Evolutionary conservation across 2,113 vertebrate species (phyloP).

Genomic region (Spilogale gracilis): DNA sequence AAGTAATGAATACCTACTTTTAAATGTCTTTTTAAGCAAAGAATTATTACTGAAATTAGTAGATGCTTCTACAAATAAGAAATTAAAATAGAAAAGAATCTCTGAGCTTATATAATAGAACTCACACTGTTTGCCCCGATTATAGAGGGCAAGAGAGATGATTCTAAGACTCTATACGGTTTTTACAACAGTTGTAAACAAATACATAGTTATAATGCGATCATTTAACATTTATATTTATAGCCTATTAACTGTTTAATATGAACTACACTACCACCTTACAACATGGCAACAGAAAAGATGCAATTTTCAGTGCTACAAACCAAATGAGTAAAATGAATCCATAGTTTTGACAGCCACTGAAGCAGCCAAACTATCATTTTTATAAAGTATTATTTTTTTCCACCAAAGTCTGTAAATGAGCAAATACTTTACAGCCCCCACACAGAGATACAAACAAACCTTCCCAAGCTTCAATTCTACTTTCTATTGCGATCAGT

Average conservation of each 20-base stretch:
- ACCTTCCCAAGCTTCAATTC: slow-evolving; percentile 1
- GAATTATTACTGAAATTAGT: slow-evolving; percentile 59
- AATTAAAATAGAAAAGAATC: slow-evolving; percentile 59
- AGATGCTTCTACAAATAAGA: slow-evolving; percentile 49
- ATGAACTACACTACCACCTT: not conserved
- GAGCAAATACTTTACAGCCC: slow-evolving; percentile 38
- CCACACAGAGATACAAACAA: slow-evolving; percentile 49
- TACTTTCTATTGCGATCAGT: slow-evolving; percentile 44
- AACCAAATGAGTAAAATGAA: slow-evolving; percentile 16
- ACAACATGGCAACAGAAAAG: slow-evolving; percentile 14
- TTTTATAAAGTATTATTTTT: slow-evolving; percentile 59
- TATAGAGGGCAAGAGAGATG: slow-evolving; percentile 32
- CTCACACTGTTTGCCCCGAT: slow-evolving; percentile 64
- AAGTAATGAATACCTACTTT: slow-evolving; percentile 25
- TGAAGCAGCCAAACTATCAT: slow-evolving; percentile 55
- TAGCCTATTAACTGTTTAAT: not conserved
- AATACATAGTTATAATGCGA: not conserved
- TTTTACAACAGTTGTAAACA: slow-evolving; percentile 11
- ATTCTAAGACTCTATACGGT: slow-evolving; percentile 45
- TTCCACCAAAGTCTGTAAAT: slow-evolving; percentile 25
- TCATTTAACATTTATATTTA: slow-evolving; percentile 37
- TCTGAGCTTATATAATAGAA: slow-evolving; percentile 79
- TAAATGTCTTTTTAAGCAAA: slow-evolving; percentile 58
- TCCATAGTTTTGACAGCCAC: slow-evolving; percentile 36
- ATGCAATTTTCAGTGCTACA: not conserved